A percentile compares a stretch with the other conserved stretches of the same genome.
Conservation (phyloP, 2,113 vertebrate genomes). For the Dicentrarchus labrax region DNA sequence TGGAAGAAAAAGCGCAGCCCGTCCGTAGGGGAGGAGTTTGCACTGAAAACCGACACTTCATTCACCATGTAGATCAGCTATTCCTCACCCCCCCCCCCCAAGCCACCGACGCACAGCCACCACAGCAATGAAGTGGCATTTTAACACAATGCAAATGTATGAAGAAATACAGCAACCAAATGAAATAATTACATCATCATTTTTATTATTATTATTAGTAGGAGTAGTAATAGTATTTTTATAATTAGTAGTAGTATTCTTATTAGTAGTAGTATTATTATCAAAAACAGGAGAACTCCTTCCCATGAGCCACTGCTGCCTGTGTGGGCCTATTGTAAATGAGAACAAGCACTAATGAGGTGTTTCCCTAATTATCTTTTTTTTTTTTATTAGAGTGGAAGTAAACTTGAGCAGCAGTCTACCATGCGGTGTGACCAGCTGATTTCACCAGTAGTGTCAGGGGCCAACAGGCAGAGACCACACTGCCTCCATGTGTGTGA, state of each 20-base stretch:
- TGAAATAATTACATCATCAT: neutral
- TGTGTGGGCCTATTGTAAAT: neutral
- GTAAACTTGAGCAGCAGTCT: constrained; percentile 13
- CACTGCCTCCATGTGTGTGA: constrained; percentile 69
- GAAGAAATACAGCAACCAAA: neutral
- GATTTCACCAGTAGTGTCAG: constrained; percentile 6
- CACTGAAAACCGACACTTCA: constrained; percentile 86
- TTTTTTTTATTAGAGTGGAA: neutral
- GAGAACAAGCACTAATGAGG: neutral
- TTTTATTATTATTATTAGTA: neutral
- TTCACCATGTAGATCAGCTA: constrained; percentile 73
- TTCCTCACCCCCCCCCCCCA: constrained; percentile 70
- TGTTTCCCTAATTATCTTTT: constrained; percentile 2
- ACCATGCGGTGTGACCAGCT: constrained; percentile 27
- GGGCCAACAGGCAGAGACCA: constrained; percentile 24
- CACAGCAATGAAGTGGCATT: neutral
- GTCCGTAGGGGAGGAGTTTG: constrained; percentile 85
- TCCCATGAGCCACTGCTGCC: neutral
- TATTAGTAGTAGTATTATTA: neutral
- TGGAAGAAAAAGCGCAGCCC: constrained; percentile 80
- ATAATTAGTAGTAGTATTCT: neutral
- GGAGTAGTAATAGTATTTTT: neutral
- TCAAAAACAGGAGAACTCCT: neutral
- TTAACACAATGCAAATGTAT: too few species aligned
- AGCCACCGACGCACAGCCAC: constrained; percentile 44